Conservation (phyloP, 2,797 vertebrate species). For the Enteromius unitaeniatus region DNA sequence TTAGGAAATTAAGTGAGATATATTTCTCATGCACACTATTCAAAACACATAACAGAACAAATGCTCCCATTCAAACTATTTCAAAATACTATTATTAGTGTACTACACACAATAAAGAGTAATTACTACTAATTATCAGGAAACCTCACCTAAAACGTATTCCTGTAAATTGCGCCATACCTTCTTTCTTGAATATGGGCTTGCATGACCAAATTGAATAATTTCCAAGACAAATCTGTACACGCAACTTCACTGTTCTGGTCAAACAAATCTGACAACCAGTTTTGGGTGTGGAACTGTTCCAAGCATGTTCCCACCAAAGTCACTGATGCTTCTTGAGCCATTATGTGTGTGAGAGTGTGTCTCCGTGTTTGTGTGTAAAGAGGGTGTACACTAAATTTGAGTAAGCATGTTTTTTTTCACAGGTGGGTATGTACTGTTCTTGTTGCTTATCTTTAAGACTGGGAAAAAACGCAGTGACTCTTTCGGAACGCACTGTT, state of each 20-base stretch:
- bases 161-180: not conserved
- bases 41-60: not conserved
- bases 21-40: not conserved
- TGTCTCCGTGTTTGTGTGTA: not conserved
- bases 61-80: not conserved
- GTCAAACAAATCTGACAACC: not conserved
- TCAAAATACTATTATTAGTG: not conserved
- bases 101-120: not conserved
- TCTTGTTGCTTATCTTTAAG: slow-evolving; percentile 10
- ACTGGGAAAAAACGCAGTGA: slow-evolving; percentile 10
- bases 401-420: not conserved
- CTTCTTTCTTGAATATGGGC: not conserved
- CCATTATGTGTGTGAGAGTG: not conserved
- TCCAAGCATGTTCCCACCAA: not conserved
- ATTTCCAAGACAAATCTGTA: slow-evolving; percentile 1
- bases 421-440: not conserved
- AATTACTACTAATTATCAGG: not conserved
- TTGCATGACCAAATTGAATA: not conserved
- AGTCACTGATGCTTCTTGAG: not conserved
- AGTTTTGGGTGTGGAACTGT: not conserved
- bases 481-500: not conserved
- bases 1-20: not conserved
- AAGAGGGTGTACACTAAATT: slow-evolving; percentile 11
- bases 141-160: not conserved
- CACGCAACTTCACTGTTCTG: not conserved